phyloP scores from a whole-genome alignment of 2,888 invertebrate genomes.

The Dasysyrphus albostriatus region DNA sequence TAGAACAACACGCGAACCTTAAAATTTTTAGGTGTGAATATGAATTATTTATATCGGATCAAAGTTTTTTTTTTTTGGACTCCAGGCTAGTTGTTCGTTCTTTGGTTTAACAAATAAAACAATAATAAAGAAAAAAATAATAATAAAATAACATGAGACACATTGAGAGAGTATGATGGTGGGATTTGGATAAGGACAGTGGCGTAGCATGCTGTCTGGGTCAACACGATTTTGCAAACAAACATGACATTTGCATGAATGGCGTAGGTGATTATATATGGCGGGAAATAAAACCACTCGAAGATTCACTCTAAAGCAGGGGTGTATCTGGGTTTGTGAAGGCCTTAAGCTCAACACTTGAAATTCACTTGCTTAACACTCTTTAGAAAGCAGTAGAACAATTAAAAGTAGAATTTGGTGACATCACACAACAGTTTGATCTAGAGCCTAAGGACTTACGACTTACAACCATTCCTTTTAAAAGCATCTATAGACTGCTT shows the following conservation, averaged over 20 bases:
- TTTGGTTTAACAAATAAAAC: conserved; percentile 24
- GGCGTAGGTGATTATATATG: conserved; percentile 53
- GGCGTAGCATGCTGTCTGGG: conserved; percentile 49
- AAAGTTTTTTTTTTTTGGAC: conserved; percentile 41
- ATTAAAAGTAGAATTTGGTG: too few species aligned
- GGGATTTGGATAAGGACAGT: conserved; percentile 34
- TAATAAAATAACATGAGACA: conserved; percentile 18
- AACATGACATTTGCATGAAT: conserved; percentile 67
- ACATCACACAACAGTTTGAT: too few species aligned
- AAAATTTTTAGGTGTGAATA: conserved; percentile 70
- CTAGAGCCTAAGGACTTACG: too few species aligned
- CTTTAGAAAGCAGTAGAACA: too few species aligned
- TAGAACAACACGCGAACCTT: conserved; percentile 60
- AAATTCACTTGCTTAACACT: too few species aligned
- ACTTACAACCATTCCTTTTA: too few species aligned
- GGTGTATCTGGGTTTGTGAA: background rate
- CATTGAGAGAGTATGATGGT: conserved; percentile 24
- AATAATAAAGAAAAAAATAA: background rate
- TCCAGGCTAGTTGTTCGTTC: conserved; percentile 25
- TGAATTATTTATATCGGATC: conserved; percentile 71
- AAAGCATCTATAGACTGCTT: too few species aligned
- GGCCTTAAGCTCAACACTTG: background rate
- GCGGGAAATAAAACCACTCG: conserved; percentile 12
- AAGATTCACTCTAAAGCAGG: conserved; percentile 43
- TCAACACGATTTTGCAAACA: conserved; percentile 52